phyloP scores from a whole-genome alignment of 2,113 vertebrate species.

The Sinocyclocheilus maitianheensis region DNA sequence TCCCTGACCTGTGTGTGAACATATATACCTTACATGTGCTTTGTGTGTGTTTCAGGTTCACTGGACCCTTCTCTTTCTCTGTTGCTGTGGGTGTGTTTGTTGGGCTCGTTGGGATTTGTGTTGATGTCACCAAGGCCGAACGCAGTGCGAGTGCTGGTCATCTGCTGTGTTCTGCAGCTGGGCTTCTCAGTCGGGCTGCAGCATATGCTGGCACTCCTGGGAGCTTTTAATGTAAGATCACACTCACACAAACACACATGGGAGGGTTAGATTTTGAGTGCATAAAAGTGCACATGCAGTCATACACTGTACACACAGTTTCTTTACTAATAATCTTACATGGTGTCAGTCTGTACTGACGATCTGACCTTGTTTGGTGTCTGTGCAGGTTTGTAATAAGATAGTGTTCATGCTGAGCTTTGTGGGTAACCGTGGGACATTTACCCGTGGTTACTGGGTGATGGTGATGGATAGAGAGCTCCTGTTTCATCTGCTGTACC shows the following conservation, averaged over 20 bases:
- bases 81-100: slow-evolving; percentile 91
- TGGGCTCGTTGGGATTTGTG: slow-evolving; percentile 88
- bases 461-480: slow-evolving; percentile 96
- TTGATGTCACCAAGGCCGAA: slow-evolving; percentile 91
- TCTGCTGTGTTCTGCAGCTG: slow-evolving; percentile 88
- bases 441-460: slow-evolving; percentile 93
- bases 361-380: background rate
- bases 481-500: slow-evolving; percentile 93
- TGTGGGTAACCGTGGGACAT: slow-evolving; percentile 96
- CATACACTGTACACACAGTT: background rate
- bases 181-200: slow-evolving; percentile 96
- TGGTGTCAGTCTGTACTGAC: background rate
- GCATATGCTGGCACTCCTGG: slow-evolving; percentile 91
- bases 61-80: slow-evolving; percentile 91
- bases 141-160: slow-evolving; percentile 89
- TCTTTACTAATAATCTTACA: background rate
- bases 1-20: background rate
- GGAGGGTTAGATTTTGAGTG: background rate
- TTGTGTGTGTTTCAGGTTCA: slow-evolving; percentile 73
- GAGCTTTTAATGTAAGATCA: slow-evolving; percentile 90
- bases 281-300: background rate
- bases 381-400: slow-evolving; percentile 92
- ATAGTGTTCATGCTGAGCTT: slow-evolving; percentile 98
- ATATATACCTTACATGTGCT: background rate
- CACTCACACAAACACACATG: background rate